Conservation (phyloP, 2,888 invertebrate genomes). For the Blera fallax region DNA sequence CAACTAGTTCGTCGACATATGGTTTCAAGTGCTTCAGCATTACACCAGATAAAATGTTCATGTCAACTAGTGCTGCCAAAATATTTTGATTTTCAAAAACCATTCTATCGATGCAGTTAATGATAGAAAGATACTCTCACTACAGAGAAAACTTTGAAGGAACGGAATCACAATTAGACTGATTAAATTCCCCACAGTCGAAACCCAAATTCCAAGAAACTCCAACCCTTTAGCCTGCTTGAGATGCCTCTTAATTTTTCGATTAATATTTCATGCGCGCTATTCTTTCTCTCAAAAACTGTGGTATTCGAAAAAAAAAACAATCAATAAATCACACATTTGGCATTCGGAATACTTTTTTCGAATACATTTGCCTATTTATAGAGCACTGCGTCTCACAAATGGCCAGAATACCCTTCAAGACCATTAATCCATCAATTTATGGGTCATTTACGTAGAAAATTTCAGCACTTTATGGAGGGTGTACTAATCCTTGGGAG, state of each 20-base stretch:
- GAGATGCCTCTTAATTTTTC: neutral
- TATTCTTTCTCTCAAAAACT: neutral
- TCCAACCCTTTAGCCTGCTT: neutral
- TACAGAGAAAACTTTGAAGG: too few relatives aligned
- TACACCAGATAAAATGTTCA: too few relatives aligned
- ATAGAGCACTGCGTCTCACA: neutral
- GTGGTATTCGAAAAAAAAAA: neutral
- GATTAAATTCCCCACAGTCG: too few relatives aligned
- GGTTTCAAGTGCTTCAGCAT: too few relatives aligned
- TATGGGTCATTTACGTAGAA: neutral
- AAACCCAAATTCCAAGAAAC: too few relatives aligned
- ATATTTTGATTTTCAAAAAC: too few relatives aligned
- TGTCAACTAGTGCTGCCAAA: too few relatives aligned
- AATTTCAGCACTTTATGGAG: neutral
- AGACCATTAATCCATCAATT: neutral
- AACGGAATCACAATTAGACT: too few relatives aligned
- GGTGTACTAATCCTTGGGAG: too few relatives aligned
- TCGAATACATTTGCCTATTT: neutral
- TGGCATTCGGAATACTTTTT: neutral
- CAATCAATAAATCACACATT: neutral
- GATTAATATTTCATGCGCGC: neutral
- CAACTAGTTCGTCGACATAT: too few relatives aligned
- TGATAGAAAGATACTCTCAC: too few relatives aligned
- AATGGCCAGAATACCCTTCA: neutral
- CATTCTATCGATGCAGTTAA: too few relatives aligned